Conservation (phyloP, 2,888 invertebrate genomes). For the Agriopis aurantiaria region DNA sequence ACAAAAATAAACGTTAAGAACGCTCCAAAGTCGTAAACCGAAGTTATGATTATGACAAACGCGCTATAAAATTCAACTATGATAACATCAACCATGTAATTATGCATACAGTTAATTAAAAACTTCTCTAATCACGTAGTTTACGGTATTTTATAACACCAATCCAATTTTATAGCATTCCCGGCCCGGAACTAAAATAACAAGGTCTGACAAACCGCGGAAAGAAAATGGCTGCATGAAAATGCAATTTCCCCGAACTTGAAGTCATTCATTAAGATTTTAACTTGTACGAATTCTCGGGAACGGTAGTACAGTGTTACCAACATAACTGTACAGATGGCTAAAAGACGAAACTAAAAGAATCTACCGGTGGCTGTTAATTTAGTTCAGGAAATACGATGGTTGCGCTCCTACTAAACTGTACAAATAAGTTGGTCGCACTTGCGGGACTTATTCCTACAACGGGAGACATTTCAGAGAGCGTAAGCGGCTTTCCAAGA, state of each 20-base stretch:
- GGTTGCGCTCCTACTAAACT: background rate
- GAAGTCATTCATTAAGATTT: conserved; percentile 73
- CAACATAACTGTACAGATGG: background rate
- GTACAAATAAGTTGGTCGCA: background rate
- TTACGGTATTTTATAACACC: conserved; percentile 17
- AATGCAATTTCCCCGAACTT: conserved; percentile 46
- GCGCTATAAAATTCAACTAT: conserved; percentile 4
- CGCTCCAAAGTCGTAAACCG: conserved; percentile 8
- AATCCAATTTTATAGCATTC: conserved; percentile 7
- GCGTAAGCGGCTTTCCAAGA: conserved; percentile 69
- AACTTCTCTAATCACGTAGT: conserved; percentile 12
- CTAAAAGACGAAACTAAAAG: background rate
- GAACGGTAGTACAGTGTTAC: conserved; percentile 21
- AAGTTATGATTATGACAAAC: conserved; percentile 10
- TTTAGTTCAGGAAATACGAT: background rate
- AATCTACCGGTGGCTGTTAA: too few relatives aligned
- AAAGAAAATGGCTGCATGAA: conserved; percentile 35
- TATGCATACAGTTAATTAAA: conserved; percentile 16
- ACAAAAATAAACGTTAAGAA: conserved; percentile 1
- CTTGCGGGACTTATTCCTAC: background rate
- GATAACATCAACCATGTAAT: conserved; percentile 20
- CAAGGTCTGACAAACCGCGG: conserved; percentile 19
- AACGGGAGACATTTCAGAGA: conserved; percentile 38
- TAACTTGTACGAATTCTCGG: conserved; percentile 68
- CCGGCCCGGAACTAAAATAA: conserved; percentile 16